These are phyloP conservation scores for Pocillopora grandis DNA, from an alignment of 92 coral and sea anemone species.

Conservation along the genomic window DNA sequence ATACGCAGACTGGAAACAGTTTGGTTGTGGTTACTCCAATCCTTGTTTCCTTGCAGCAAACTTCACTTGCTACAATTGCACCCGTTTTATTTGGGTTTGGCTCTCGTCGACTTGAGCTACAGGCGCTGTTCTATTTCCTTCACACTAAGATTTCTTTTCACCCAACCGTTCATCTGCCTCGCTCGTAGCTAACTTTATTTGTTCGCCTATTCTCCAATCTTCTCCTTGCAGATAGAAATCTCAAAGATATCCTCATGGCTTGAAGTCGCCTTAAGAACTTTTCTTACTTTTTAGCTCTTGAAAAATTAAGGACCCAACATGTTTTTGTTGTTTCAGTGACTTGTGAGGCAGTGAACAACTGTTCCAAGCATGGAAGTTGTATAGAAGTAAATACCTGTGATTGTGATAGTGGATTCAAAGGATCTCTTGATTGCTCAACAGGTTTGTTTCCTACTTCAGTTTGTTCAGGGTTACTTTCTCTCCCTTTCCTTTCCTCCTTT, in stretches of 20 bases:
- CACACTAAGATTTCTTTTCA: no score
- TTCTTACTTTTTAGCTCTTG: background rate
- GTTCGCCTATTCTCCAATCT: background rate
- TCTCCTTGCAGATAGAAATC: background rate
- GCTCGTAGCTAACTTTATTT: no score
- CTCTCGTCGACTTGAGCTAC: no score
- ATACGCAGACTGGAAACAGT: no score
- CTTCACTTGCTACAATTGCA: no score
- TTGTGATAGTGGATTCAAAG: slow-evolving; percentile 57
- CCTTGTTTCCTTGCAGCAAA: no score
- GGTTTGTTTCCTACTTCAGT: slow-evolving; percentile 28
- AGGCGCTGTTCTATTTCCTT: no score
- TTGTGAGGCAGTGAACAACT: slow-evolving; percentile 63
- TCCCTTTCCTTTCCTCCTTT: background rate
- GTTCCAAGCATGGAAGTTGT: slow-evolving; percentile 67
- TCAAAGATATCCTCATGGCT: no score
- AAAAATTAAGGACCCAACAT: background rate
- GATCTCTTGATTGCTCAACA: slow-evolving; percentile 56
- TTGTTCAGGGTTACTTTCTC: background rate
- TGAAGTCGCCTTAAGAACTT: background rate
- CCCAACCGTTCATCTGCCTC: no score
- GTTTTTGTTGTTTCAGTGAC: slow-evolving; percentile 18
- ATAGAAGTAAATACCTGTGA: slow-evolving; percentile 51
- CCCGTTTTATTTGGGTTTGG: no score
- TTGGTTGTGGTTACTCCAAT: no score